phyloP scores from a whole-genome alignment of 2,888 invertebrate species.

The Ypsolopha sequella region DNA sequence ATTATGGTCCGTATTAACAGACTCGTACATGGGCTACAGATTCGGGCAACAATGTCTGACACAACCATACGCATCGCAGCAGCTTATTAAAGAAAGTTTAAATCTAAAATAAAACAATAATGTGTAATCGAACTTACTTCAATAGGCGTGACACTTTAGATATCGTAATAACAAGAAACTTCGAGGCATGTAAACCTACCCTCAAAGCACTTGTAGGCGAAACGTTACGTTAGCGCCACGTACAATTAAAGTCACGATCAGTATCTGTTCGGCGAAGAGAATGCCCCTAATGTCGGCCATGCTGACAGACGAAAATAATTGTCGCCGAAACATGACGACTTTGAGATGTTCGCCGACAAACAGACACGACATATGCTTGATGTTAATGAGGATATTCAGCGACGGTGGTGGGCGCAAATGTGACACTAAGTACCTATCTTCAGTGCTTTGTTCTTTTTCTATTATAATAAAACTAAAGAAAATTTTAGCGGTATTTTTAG shows the following conservation, averaged over 20 bases:
- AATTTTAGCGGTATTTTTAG: too few species aligned
- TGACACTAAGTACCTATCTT: neutral
- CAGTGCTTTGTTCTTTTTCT: neutral
- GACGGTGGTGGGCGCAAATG: neutral
- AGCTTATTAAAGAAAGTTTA: too few species aligned
- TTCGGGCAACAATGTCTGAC: too few species aligned
- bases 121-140: too few species aligned
- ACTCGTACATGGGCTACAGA: too few species aligned
- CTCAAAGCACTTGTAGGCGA: constrained; percentile 35
- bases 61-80: too few species aligned
- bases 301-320: constrained; percentile 40
- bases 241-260: constrained; percentile 64
- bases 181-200: constrained; percentile 30
- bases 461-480: too few species aligned
- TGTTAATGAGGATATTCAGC: constrained; percentile 1
- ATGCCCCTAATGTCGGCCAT: constrained; percentile 31
- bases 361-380: constrained; percentile 2
- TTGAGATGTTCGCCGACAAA: neutral
- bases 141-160: too few species aligned
- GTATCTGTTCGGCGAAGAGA: constrained; percentile 60
- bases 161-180: neutral
- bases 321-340: constrained; percentile 13
- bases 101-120: too few species aligned
- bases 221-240: constrained; percentile 63
- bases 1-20: too few species aligned